These are phyloP conservation scores for Lithobates sylvaticus DNA, from an alignment of 2,797 vertebrate species.

Conservation along the genomic window DNA sequence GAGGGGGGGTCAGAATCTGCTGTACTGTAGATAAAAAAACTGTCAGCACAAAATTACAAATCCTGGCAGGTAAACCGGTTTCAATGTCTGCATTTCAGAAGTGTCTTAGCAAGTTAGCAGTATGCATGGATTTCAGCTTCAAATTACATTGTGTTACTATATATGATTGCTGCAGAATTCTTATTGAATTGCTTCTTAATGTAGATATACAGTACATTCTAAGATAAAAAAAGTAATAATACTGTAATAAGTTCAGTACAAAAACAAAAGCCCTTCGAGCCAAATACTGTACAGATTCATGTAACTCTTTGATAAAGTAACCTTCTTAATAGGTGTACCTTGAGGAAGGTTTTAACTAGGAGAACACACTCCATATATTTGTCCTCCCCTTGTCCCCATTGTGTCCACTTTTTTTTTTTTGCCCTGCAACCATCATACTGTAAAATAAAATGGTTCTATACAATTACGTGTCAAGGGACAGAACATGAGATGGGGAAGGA, in stretches of 20 bases:
- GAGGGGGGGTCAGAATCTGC: no score
- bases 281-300: background rate
- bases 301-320: background rate
- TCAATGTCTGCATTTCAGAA: no score
- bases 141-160: no score
- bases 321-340: constrained; percentile 4
- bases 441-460: constrained; percentile 46
- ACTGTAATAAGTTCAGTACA: background rate
- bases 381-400: constrained; percentile 41
- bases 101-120: no score
- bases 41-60: no score
- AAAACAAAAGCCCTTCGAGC: background rate
- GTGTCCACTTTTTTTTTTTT: constrained; percentile 38
- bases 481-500: constrained; percentile 38
- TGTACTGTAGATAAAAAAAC: no score
- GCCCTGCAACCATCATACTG: constrained; percentile 53
- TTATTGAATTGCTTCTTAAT: no score
- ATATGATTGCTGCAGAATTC: no score
- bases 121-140: no score
- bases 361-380: constrained; percentile 34
- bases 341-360: constrained; percentile 8
- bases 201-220: no score
- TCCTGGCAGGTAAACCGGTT: no score
- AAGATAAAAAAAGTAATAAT: no score
- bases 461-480: constrained; percentile 43